Percentiles rank a stretch among this genome's conserved stretches.
Evolutionary conservation across 2,888 invertebrate genomes (phyloP).

Genomic region (Andrena minutula): DNA sequence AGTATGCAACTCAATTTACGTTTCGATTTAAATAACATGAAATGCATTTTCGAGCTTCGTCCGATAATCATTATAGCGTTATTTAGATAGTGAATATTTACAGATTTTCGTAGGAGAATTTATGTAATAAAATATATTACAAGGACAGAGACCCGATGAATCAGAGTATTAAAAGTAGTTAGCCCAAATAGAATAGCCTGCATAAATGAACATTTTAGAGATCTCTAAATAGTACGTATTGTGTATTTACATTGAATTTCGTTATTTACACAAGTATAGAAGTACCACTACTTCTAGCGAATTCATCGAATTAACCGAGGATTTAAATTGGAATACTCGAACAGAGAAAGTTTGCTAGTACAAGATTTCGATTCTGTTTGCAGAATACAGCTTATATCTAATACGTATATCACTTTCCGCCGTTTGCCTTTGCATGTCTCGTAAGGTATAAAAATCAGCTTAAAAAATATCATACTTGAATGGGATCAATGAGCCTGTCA

Average conservation of each 20-base stretch:
- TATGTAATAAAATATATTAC: slow-evolving; percentile 44
- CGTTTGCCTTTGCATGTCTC: neutral
- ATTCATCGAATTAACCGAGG: slow-evolving; percentile 32
- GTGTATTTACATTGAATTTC: slow-evolving; percentile 65
- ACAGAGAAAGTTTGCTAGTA: slow-evolving; percentile 39
- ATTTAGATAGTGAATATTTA: slow-evolving; percentile 38
- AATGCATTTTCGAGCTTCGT: slow-evolving; percentile 8
- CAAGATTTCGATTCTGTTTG: slow-evolving; percentile 19
- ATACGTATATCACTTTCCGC: neutral
- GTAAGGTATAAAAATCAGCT: slow-evolving; percentile 8
- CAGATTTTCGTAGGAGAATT: slow-evolving; percentile 35
- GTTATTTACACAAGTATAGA: slow-evolving; percentile 68
- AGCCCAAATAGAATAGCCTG: slow-evolving; percentile 67
- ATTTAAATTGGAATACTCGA: slow-evolving; percentile 53
- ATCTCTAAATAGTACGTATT: slow-evolving; percentile 53
- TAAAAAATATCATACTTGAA: slow-evolving; percentile 13
- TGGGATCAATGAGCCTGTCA: neutral
- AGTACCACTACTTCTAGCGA: slow-evolving; percentile 38
- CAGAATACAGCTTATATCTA: slow-evolving; percentile 43
- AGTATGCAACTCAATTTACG: slow-evolving; percentile 25
- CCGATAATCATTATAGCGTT: slow-evolving; percentile 10
- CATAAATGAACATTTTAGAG: slow-evolving; percentile 50
- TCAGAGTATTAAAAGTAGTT: slow-evolving; percentile 49
- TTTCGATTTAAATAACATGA: slow-evolving; percentile 35
- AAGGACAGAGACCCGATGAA: slow-evolving; percentile 31